Conservation (phyloP, 2,113 vertebrate genomes). For the Dryoscopus gambensis region DNA sequence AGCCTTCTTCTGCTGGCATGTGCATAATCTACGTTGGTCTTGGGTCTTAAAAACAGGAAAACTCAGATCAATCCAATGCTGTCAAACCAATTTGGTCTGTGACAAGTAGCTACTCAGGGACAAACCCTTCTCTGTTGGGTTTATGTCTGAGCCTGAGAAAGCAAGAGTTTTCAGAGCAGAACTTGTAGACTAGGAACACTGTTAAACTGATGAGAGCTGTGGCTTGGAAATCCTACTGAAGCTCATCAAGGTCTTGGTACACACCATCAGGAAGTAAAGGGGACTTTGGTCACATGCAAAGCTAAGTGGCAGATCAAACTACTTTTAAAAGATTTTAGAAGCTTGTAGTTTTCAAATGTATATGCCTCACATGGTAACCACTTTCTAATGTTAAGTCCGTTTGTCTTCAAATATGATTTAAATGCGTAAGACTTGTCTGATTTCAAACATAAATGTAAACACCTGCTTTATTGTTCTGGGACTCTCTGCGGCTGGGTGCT, state of each 20-base stretch:
- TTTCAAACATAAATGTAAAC: neutral
- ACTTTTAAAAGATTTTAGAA: neutral
- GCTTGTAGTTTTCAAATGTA: neutral
- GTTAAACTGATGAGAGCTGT: neutral
- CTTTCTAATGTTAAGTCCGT: neutral
- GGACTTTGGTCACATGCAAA: neutral
- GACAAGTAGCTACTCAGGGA: neutral
- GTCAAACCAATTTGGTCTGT: neutral
- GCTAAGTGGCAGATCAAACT: neutral
- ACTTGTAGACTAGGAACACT: neutral
- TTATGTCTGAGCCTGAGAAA: neutral
- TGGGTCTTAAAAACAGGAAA: neutral
- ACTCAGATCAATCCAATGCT: neutral
- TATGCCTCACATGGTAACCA: neutral
- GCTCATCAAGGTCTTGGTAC: neutral
- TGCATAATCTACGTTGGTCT: neutral
- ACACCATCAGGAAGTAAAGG: neutral
- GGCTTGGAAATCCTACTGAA: neutral
- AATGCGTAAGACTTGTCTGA: neutral
- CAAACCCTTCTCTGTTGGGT: neutral
- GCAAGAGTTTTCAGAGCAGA: neutral
- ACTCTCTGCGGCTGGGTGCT: neutral
- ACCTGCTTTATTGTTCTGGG: neutral
- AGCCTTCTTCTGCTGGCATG: neutral
- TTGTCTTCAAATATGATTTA: neutral